Evolutionary conservation across 2,113 vertebrate genomes (phyloP).

Genomic region (Erythrocercus mccallii): DNA sequence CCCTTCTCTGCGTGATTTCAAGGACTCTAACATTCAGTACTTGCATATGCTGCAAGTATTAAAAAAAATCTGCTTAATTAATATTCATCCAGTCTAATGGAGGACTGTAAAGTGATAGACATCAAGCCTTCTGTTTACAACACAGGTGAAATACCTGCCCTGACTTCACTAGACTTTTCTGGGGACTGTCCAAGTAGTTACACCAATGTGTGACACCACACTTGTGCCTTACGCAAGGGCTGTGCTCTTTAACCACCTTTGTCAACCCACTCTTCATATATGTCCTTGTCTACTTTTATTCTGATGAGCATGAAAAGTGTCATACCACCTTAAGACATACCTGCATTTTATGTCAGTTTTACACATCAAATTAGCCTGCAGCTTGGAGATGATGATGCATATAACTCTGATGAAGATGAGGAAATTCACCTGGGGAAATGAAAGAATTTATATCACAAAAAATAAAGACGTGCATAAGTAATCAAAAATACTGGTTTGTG

Average conservation of each 20-base stretch:
- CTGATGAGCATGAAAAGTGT: neutral
- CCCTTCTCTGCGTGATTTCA: neutral
- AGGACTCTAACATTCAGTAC: neutral
- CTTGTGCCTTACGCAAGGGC: neutral
- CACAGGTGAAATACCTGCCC: neutral
- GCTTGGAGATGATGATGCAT: slow-evolving; percentile 85
- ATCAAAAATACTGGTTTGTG: neutral
- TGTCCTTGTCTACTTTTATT: neutral
- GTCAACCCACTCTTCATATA: neutral
- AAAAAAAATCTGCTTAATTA: neutral
- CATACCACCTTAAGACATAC: slow-evolving; percentile 53
- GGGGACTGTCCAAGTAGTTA: neutral
- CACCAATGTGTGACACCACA: neutral
- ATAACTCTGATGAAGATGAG: slow-evolving; percentile 89
- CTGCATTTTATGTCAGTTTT: slow-evolving; percentile 89
- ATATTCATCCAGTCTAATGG: neutral
- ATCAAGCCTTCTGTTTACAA: neutral
- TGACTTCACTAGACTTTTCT: neutral
- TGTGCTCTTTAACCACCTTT: neutral
- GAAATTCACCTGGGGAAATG: slow-evolving; percentile 81
- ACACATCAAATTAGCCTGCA: slow-evolving; percentile 87
- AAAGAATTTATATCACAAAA: neutral
- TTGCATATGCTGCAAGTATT: neutral
- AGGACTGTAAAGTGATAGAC: neutral
- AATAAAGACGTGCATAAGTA: neutral